Evolutionary conservation across 2,888 invertebrate species (phyloP).

Genomic region (Dendrolimus houi): DNA sequence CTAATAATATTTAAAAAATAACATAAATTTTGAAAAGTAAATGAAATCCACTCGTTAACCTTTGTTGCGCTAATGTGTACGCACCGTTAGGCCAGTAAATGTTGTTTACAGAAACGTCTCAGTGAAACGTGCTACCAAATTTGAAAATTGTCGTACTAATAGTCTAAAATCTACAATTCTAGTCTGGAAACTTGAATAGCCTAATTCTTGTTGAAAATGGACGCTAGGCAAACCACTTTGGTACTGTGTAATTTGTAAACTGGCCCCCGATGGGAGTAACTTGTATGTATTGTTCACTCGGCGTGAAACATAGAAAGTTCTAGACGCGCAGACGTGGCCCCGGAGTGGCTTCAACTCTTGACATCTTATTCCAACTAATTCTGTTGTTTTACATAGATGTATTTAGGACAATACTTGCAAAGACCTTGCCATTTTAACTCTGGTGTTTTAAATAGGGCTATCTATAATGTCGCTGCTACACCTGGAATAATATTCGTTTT

Average conservation of each 20-base stretch:
- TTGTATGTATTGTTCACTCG: not conserved
- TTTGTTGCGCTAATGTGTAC: too few relatives aligned
- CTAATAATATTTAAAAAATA: too few relatives aligned
- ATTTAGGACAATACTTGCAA: not conserved
- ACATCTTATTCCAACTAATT: not conserved
- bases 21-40: too few relatives aligned
- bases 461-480: too few relatives aligned
- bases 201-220: not conserved
- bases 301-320: not conserved
- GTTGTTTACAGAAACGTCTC: too few relatives aligned
- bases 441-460: too few relatives aligned
- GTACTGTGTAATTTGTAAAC: not conserved
- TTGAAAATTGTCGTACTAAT: not conserved
- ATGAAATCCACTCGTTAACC: too few relatives aligned
- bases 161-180: not conserved
- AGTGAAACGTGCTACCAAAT: not conserved
- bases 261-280: not conserved
- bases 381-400: conserved; percentile 1
- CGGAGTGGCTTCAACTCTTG: not conserved
- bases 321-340: not conserved
- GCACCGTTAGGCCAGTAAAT: too few relatives aligned
- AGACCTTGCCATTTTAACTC: too few relatives aligned
- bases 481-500: too few relatives aligned
- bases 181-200: not conserved
- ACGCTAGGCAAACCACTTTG: not conserved